phyloP scores from a whole-genome alignment of 2,797 vertebrate genomes.

The Gobio occitaniae region DNA sequence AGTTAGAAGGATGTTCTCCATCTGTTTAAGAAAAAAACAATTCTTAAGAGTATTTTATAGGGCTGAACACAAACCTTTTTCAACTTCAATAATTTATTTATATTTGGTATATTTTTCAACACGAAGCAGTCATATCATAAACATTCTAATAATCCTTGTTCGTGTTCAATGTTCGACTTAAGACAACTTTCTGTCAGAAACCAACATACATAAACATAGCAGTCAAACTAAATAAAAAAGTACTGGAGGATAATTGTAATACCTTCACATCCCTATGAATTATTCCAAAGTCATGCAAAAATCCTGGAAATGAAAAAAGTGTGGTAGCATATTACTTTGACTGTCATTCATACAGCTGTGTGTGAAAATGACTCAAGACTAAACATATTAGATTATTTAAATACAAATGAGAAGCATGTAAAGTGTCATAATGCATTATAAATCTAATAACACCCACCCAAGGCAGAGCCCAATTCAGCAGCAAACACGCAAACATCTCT shows the following conservation, averaged over 20 bases:
- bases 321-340: not conserved
- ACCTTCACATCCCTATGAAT: conserved; percentile 96
- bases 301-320: conserved; percentile 73
- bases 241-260: conserved; percentile 17
- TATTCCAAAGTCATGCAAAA: conserved; percentile 88
- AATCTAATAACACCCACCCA: conserved; percentile 77
- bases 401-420: not conserved
- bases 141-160: not conserved
- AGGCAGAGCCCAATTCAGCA: conserved; percentile 84
- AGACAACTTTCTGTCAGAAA: not conserved
- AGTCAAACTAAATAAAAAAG: not conserved
- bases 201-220: not conserved
- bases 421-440: not conserved
- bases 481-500: conserved; percentile 83
- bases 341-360: not conserved
- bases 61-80: not conserved
- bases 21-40: conserved; percentile 75
- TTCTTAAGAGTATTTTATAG: not conserved
- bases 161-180: not conserved
- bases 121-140: not conserved
- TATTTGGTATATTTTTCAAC: not conserved
- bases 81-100: not conserved
- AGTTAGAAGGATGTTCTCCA: conserved; percentile 92
- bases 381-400: not conserved
- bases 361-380: not conserved